A percentile compares a stretch with the other conserved stretches of the same genome.
phyloP scores from a whole-genome alignment of 2,113 vertebrate genomes.

The Phrynosoma blainvillii region DNA sequence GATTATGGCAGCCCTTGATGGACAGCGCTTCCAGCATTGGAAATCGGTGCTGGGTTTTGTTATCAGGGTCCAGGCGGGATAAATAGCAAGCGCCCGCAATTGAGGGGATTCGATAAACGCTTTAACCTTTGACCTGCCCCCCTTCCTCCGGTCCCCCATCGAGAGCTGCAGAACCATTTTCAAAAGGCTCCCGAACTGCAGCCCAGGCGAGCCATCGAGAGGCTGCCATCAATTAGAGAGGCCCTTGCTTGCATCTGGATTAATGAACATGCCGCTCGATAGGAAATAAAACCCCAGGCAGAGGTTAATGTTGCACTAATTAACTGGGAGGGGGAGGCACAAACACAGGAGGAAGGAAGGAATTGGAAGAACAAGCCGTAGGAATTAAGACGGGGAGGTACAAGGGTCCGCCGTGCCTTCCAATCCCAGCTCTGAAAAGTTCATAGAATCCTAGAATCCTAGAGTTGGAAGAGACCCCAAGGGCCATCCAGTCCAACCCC shows the following conservation, averaged over 20 bases:
- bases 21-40: neutral
- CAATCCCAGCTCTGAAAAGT: no score
- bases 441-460: no score
- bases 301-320: constrained; percentile 64
- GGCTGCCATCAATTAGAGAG: constrained; percentile 37
- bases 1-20: neutral
- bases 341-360: neutral
- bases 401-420: no score
- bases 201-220: neutral
- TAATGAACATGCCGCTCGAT: constrained; percentile 56
- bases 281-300: constrained; percentile 46
- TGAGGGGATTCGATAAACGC: constrained; percentile 36
- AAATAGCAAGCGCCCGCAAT: constrained; percentile 27
- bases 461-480: no score
- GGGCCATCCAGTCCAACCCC: no score
- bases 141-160: constrained; percentile 36
- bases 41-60: constrained; percentile 34
- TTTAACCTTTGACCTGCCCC: constrained; percentile 54
- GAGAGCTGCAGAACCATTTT: constrained; percentile 34
- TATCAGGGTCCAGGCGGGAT: constrained; percentile 32
- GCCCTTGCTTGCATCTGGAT: constrained; percentile 33
- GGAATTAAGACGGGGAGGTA: neutral
- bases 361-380: no score
- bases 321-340: constrained; percentile 41
- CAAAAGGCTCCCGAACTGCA: neutral